These are phyloP conservation scores for Trypoxylus dichotomus DNA, from an alignment of 1,140 invertebrate species.

Conservation along the genomic window DNA sequence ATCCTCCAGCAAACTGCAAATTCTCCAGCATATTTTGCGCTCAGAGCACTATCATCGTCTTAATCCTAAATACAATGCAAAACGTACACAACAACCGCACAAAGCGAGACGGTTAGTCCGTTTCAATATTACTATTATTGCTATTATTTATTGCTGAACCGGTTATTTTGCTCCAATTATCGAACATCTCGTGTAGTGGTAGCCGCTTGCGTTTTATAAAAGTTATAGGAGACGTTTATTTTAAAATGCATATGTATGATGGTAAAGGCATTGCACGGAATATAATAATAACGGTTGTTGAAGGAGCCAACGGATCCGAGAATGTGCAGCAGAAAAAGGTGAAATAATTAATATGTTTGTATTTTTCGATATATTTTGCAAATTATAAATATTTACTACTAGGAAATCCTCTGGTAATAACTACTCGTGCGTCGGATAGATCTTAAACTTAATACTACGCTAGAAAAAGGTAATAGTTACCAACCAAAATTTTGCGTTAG, in stretches of 20 bases:
- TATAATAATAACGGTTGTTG: neutral
- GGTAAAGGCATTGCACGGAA: neutral
- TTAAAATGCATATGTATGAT: neutral
- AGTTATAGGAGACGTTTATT: neutral
- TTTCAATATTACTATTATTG: conserved; percentile 1
- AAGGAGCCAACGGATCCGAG: neutral
- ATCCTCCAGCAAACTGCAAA: neutral
- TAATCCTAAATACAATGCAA: neutral
- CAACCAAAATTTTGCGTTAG: too few relatives aligned
- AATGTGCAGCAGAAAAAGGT: neutral
- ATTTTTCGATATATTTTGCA: neutral
- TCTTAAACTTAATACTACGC: too few relatives aligned
- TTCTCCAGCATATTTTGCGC: neutral
- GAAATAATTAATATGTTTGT: neutral
- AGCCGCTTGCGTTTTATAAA: neutral
- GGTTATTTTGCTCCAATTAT: conserved; percentile 7
- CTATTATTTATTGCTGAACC: neutral
- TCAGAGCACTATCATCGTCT: neutral
- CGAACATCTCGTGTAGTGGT: neutral
- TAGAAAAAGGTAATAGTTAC: too few relatives aligned
- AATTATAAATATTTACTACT: neutral
- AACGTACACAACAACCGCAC: neutral
- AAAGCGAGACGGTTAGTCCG: neutral
- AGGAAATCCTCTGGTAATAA: neutral
- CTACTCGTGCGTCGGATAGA: neutral